phyloP scores from a whole-genome alignment of 1,140 invertebrate genomes.

The Lanistes nyassanus region DNA sequence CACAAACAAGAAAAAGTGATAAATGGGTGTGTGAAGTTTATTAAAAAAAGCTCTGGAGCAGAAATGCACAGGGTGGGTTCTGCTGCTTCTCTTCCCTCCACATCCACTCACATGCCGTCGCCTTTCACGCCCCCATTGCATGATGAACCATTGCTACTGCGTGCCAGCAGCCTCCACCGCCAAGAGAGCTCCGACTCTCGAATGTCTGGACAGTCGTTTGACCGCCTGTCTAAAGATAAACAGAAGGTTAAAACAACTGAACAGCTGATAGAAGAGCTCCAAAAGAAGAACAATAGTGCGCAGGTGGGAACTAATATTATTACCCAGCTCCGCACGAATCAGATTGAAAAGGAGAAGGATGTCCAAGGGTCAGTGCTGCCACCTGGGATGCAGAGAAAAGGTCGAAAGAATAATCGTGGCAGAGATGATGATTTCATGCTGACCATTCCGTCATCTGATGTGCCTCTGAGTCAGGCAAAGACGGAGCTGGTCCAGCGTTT shows the following conservation, averaged over 20 bases:
- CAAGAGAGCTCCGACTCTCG: constrained; percentile 31
- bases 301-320: constrained; percentile 60
- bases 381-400: constrained; percentile 53
- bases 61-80: background rate
- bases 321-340: constrained; percentile 61
- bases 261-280: constrained; percentile 81
- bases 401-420: constrained; percentile 40
- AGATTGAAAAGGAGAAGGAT: constrained; percentile 64
- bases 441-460: constrained; percentile 37
- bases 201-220: constrained; percentile 17
- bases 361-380: constrained; percentile 50
- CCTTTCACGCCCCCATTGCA: constrained; percentile 4
- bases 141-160: too few species aligned
- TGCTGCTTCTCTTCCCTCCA: background rate
- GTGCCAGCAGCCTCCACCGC: constrained; percentile 8
- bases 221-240: constrained; percentile 28
- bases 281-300: constrained; percentile 72
- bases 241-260: constrained; percentile 86
- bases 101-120: constrained; percentile 7
- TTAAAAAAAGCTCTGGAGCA: constrained; percentile 14
- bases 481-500: constrained; percentile 73
- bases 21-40: constrained; percentile 35
- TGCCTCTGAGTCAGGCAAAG: constrained; percentile 67
- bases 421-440: constrained; percentile 34
- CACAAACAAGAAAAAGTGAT: constrained; percentile 28